Base-by-base conservation (phyloP, 2,888 invertebrate genomes). In the Pyrocoelia pectoralis region DNA sequence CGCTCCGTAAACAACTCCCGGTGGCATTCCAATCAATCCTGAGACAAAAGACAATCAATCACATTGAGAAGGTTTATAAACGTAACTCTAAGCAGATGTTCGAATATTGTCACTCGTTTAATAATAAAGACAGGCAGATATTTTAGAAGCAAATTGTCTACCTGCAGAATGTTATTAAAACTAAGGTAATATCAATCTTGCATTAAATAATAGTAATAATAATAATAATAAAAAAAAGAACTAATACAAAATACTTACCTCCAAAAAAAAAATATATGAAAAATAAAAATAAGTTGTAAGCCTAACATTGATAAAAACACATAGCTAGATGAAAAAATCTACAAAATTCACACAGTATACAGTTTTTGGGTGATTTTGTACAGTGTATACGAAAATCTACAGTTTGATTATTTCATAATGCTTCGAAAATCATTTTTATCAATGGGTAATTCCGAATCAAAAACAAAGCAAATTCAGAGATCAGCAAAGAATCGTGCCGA, bases 11-110 rank as follows among this genome's bases (percentile, higher is more conserved):
- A 83, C 72, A 73, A 82, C 79, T 52, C 82, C 82, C 2, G 82
- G 83, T 19, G 82, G 82, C 75, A 82, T 79, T 65, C 82, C 82
- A 67, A 83, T 79, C 78, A 82, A 78, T 75, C 82, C 83, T 83
- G 77, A 71, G 73, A 73, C 76, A 75, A 73, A 74, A 74, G 69
- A 63, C 46, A 43, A 56, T 24, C 64, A 55, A 58, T 61, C 56
- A 61, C 46, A 56, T 28, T 40, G 40, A 18, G 38, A 48, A 61
- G 49, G 28, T 15, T 29, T 5, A 43, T 28, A 43, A 17, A 24
- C 19, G n/a, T n/a, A 8, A n/a, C 12, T 40, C 24, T 15, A 48
- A 63, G 61, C 63, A 4, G 58, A 56, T 58, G 63, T 64, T 67
- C 55, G 69, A 70, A 70, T 69, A 70, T 70, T 69, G 70, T 69